phyloP scores from a whole-genome alignment of 92 coral and sea anemone genomes.

The Actinernus sp. region DNA sequence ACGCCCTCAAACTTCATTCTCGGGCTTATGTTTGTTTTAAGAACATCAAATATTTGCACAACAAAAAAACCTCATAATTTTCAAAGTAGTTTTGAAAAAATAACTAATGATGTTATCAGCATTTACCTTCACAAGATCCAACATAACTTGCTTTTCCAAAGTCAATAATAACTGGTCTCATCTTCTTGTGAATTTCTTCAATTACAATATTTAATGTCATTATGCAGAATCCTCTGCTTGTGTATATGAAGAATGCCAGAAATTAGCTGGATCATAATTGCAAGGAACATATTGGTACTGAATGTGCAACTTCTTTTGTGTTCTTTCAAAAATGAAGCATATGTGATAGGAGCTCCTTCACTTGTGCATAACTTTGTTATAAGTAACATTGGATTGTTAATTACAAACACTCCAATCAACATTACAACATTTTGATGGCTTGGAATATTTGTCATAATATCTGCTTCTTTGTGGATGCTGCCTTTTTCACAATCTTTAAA shows the following conservation, averaged over 20 bases:
- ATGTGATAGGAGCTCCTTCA: slow-evolving; percentile 31
- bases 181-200: slow-evolving; percentile 26
- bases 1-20: too few relatives aligned
- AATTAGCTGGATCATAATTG: slow-evolving; percentile 11
- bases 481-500: slow-evolving; percentile 13
- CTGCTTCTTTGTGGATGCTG: slow-evolving; percentile 49
- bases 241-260: slow-evolving; percentile 34
- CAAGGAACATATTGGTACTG: slow-evolving; percentile 2
- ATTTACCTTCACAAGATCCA: too few relatives aligned
- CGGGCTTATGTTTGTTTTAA: too few relatives aligned
- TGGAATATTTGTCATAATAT: slow-evolving; percentile 23
- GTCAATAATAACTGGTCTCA: slow-evolving; percentile 44
- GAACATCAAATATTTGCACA: too few relatives aligned
- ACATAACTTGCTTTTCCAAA: slow-evolving; percentile 62
- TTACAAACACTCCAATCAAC: slow-evolving; percentile 42
- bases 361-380: slow-evolving; percentile 33
- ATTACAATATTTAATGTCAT: slow-evolving; percentile 53
- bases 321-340: slow-evolving; percentile 7
- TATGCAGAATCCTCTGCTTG: slow-evolving; percentile 27
- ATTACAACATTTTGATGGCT: slow-evolving; percentile 41
- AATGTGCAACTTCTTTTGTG: neutral
- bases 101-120: too few relatives aligned
- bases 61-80: too few relatives aligned
- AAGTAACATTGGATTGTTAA: slow-evolving; percentile 17
- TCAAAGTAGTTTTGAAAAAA: too few relatives aligned